A percentile compares a stretch with the other conserved stretches of the same genome.
phyloP scores from a whole-genome alignment of 2,113 vertebrate species.

The Pteronura brasiliensis region DNA sequence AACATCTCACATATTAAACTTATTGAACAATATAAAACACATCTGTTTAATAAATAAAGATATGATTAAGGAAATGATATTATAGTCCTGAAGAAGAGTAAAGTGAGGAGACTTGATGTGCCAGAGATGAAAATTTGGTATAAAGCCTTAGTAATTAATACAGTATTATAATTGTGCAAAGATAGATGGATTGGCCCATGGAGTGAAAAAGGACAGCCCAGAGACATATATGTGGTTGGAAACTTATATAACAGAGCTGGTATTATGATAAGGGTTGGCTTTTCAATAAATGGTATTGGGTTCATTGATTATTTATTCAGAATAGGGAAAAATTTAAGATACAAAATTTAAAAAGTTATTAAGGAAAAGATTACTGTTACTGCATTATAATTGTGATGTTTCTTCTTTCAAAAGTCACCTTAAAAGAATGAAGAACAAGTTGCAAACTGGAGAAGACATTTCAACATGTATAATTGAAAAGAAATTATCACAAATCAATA shows the following conservation, averaged over 20 bases:
- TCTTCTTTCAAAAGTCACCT: neutral
- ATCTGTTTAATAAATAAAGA: constrained; percentile 2
- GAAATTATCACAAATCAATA: neutral
- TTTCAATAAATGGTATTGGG: neutral
- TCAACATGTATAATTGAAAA: neutral
- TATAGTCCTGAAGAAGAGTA: neutral
- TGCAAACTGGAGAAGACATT: neutral
- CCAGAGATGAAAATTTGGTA: neutral
- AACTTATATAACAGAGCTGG: neutral
- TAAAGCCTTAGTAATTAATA: neutral
- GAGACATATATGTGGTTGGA: neutral
- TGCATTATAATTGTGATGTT: neutral
- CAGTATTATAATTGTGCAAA: neutral
- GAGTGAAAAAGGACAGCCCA: neutral
- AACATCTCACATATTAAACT: neutral
- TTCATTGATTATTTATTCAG: neutral
- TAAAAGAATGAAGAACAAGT: neutral
- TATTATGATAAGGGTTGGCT: neutral
- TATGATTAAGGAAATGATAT: neutral
- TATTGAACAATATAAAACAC: neutral
- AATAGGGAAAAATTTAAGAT: neutral
- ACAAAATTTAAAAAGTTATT: neutral
- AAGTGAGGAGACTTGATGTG: neutral
- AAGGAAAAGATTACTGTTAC: neutral
- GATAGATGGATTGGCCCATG: neutral